Evolutionary conservation across 2,797 vertebrate genomes (phyloP).

Genomic region (Heterohyrax brucei): DNA sequence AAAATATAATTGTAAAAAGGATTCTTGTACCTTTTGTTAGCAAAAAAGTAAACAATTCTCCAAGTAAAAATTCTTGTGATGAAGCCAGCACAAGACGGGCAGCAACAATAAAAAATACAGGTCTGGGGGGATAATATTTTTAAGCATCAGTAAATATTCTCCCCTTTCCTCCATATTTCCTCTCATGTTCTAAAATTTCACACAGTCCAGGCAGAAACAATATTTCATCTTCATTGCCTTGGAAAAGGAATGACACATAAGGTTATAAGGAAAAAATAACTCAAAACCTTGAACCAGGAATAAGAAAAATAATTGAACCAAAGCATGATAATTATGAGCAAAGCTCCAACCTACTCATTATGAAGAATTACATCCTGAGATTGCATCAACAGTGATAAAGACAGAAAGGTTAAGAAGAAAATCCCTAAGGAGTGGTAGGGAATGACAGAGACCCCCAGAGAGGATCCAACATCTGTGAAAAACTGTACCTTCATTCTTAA

Average conservation of each 20-base stretch:
- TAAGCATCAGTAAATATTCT: conserved; percentile 42
- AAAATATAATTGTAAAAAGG: not conserved
- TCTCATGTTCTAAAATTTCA: conserved; percentile 10
- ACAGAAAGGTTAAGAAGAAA: not conserved
- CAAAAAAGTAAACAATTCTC: not conserved
- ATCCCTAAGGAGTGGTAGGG: not conserved
- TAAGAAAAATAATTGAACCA: not conserved
- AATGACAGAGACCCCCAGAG: not conserved
- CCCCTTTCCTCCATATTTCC: not conserved
- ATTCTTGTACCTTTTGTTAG: not conserved
- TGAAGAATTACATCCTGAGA: not conserved
- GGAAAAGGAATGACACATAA: not conserved
- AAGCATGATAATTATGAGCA: not conserved
- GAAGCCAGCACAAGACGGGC: conserved; percentile 30
- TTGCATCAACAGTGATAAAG: not conserved
- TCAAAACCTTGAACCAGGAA: not conserved
- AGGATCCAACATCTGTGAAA: not conserved
- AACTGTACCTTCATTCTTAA: not conserved
- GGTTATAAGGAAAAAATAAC: not conserved
- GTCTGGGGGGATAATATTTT: not conserved
- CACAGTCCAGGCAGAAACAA: not conserved
- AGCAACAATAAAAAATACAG: conserved; percentile 62
- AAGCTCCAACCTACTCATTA: conserved; percentile 1
- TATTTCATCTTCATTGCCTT: not conserved
- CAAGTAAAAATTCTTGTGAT: conserved; percentile 19